Evolutionary conservation across 2,797 vertebrate genomes (phyloP).

Genomic region (Tragelaphus eurycerus): DNA sequence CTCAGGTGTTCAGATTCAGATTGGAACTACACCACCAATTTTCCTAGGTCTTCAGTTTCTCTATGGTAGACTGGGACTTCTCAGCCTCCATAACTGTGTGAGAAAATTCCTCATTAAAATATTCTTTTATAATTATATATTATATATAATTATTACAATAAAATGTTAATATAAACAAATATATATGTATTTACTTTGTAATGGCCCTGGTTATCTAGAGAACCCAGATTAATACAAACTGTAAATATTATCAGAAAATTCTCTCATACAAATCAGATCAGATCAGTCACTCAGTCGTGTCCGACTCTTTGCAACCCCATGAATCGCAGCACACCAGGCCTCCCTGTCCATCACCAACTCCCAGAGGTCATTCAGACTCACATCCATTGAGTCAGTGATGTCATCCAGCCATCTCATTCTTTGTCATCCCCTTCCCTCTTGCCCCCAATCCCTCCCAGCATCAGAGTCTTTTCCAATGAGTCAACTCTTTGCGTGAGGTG

Average conservation of each 20-base stretch:
- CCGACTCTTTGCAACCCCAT: no score
- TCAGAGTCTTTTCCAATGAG: no score
- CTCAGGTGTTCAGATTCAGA: background rate
- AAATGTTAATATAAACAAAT: background rate
- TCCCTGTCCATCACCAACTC: no score
- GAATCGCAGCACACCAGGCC: no score
- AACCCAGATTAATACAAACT: background rate
- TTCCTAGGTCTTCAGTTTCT: background rate
- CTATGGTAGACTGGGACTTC: background rate
- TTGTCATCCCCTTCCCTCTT: no score
- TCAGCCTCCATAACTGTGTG: background rate
- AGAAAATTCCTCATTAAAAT: background rate
- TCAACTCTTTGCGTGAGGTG: no score
- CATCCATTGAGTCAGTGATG: no score
- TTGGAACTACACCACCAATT: background rate
- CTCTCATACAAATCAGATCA: background rate
- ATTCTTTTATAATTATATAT: background rate
- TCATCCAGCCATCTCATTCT: no score
- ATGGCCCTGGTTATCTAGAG: background rate
- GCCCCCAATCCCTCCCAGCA: no score
- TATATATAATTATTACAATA: background rate
- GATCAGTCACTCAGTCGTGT: no score
- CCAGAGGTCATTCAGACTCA: no score
- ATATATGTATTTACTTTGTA: background rate
- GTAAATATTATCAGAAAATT: background rate